These are phyloP conservation scores for Mythimna ferrago DNA, from an alignment of 2,888 invertebrate species.

Conservation along the genomic window DNA sequence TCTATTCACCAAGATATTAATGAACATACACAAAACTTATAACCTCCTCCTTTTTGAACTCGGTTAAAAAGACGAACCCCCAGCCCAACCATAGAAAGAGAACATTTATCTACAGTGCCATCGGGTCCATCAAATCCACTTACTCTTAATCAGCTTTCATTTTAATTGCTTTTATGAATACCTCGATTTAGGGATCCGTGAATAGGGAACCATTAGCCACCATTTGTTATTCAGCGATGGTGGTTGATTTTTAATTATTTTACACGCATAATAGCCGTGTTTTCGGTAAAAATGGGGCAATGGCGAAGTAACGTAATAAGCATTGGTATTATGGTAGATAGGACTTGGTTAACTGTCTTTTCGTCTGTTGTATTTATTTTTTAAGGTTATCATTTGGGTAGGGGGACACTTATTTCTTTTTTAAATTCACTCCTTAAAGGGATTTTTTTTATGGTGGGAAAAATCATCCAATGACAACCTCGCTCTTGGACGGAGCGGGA, in stretches of 20 bases:
- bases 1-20: too few relatives aligned
- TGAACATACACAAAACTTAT: too few relatives aligned
- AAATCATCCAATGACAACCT: too few relatives aligned
- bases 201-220: constrained; percentile 53
- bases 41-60: too few relatives aligned
- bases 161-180: constrained; percentile 62
- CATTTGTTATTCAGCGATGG: constrained; percentile 52
- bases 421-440: too few relatives aligned
- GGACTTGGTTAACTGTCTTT: background rate
- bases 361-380: background rate
- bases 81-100: background rate
- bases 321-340: background rate
- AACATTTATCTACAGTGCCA: background rate
- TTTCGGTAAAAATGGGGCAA: constrained; percentile 34
- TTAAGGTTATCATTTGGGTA: background rate
- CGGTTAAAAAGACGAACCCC: constrained; percentile 1
- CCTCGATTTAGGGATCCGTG: constrained; percentile 51
- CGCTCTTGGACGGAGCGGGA: too few relatives aligned
- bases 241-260: constrained; percentile 59
- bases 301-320: constrained; percentile 10
- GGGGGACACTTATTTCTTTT: too few relatives aligned
- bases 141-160: constrained; percentile 47
- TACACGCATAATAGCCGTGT: constrained; percentile 37
- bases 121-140: constrained; percentile 40
- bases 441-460: too few relatives aligned